Conservation (phyloP, 1,140 invertebrate genomes). For the Leptonema lineaticorne region DNA sequence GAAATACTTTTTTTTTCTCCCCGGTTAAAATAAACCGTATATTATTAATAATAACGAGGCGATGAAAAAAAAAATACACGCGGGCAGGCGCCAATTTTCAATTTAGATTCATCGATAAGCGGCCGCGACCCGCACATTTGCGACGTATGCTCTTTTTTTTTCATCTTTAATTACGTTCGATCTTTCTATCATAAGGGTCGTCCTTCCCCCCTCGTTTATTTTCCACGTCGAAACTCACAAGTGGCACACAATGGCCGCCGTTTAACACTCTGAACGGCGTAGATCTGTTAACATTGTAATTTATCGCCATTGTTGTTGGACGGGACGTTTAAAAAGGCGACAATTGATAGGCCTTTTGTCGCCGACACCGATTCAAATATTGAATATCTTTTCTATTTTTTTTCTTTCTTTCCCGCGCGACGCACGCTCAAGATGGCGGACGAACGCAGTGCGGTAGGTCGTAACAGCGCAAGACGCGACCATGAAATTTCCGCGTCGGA, state of each 20-base stretch:
- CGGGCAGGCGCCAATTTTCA: too few species aligned
- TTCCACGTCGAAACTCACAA: neutral
- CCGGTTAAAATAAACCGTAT: too few species aligned
- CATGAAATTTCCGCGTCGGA: neutral
- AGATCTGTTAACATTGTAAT: neutral
- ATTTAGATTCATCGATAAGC: too few species aligned
- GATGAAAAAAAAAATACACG: too few species aligned
- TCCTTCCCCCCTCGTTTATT: neutral
- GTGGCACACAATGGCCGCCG: slow-evolving; percentile 8
- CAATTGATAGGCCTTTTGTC: slow-evolving; percentile 11
- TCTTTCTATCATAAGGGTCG: neutral
- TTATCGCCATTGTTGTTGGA: neutral
- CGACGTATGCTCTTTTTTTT: too few species aligned
- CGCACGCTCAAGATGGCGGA: neutral
- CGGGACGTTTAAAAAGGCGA: neutral
- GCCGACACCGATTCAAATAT: slow-evolving; percentile 2
- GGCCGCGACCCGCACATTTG: too few species aligned
- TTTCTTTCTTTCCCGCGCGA: neutral
- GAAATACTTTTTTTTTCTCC: too few species aligned
- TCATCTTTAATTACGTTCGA: too few species aligned
- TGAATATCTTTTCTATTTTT: too few species aligned
- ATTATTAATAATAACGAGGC: too few species aligned
- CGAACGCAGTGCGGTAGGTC: neutral
- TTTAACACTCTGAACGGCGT: too few species aligned
- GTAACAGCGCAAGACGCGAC: neutral